phyloP scores from a whole-genome alignment of 2,888 invertebrate genomes.

The Melangyna quadrimaculata region DNA sequence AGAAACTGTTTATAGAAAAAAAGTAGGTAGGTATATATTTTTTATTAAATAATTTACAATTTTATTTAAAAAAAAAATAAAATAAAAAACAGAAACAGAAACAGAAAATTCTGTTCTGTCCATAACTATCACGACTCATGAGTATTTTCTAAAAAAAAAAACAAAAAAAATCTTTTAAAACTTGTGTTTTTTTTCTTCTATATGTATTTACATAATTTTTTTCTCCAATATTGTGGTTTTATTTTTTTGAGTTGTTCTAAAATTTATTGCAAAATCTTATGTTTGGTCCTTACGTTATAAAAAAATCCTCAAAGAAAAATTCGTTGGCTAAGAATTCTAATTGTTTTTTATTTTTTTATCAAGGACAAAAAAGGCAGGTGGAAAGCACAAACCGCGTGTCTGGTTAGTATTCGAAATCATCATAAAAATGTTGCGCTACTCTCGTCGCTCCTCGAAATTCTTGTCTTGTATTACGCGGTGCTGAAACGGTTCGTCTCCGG shows the following conservation, averaged over 20 bases:
- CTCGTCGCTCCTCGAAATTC: slow-evolving; percentile 76
- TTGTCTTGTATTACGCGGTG: slow-evolving; percentile 74
- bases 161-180: slow-evolving; percentile 10
- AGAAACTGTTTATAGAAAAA: slow-evolving; percentile 7
- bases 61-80: slow-evolving; percentile 35
- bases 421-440: slow-evolving; percentile 78
- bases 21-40: slow-evolving; percentile 33
- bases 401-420: slow-evolving; percentile 78
- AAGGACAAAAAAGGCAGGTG: slow-evolving; percentile 35
- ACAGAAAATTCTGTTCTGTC: slow-evolving; percentile 71
- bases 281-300: slow-evolving; percentile 14
- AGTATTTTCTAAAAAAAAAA: slow-evolving; percentile 75
- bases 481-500: slow-evolving; percentile 77
- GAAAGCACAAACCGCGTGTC: slow-evolving; percentile 9
- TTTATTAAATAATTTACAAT: slow-evolving; percentile 65
- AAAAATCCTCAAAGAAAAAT: slow-evolving; percentile 16
- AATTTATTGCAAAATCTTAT: slow-evolving; percentile 61
- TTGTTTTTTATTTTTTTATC: not conserved
- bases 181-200: slow-evolving; percentile 9
- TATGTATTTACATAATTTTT: slow-evolving; percentile 59
- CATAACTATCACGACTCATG: slow-evolving; percentile 80
- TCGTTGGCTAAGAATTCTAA: slow-evolving; percentile 17
- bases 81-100: slow-evolving; percentile 74
- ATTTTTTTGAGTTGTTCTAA: slow-evolving; percentile 24
- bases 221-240: slow-evolving; percentile 18